A percentile compares a stretch with the other conserved stretches of the same genome.
Evolutionary conservation across 2,113 vertebrate genomes (phyloP).

Genomic region (Brachirus orientalis): DNA sequence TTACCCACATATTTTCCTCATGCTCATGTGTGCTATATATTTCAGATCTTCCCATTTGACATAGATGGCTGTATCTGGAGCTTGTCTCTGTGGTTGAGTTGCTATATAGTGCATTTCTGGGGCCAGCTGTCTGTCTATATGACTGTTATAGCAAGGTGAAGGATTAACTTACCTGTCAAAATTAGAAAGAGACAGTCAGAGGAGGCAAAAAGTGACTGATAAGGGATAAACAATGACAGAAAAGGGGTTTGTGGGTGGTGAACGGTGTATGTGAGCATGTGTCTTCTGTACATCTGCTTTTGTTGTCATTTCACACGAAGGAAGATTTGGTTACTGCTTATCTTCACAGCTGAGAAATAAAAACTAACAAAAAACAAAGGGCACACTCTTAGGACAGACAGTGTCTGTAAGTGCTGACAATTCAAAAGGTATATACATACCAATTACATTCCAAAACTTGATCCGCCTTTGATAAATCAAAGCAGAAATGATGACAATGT

Average conservation of each 20-base stretch:
- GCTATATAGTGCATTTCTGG: slow-evolving; percentile 10
- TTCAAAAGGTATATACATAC: no score
- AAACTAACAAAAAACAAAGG: no score
- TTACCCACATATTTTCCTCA: neutral
- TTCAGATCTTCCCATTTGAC: slow-evolving; percentile 15
- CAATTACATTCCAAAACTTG: no score
- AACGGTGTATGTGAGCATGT: neutral
- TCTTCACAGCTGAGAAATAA: neutral
- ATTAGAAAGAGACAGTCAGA: neutral
- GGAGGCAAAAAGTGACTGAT: slow-evolving; percentile 1
- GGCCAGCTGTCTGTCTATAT: slow-evolving; percentile 10
- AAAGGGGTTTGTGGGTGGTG: neutral
- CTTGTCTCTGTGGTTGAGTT: slow-evolving; percentile 11
- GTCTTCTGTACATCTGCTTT: neutral
- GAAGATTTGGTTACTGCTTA: neutral
- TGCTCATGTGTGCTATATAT: slow-evolving; percentile 1
- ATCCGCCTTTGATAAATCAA: no score
- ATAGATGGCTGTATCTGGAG: slow-evolving; percentile 12
- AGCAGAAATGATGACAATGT: no score
- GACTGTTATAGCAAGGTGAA: slow-evolving; percentile 2
- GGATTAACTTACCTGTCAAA: slow-evolving; percentile 39
- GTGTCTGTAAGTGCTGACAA: no score
- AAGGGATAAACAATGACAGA: slow-evolving; percentile 16
- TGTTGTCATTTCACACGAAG: no score
- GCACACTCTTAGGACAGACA: no score